phyloP scores from a whole-genome alignment of 2,888 invertebrate genomes.

The Craniophora ligustri region DNA sequence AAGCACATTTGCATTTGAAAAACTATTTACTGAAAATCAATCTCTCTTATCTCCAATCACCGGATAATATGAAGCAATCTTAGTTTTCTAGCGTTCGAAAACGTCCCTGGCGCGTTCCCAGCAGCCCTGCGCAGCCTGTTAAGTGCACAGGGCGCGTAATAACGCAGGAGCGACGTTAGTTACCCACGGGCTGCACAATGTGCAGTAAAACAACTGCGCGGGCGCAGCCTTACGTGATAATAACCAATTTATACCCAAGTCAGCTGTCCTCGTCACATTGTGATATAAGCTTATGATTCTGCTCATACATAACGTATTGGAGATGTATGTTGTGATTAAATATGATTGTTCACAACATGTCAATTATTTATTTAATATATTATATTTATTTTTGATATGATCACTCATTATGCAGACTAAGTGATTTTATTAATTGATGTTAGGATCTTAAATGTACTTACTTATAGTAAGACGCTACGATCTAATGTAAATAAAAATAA shows the following conservation, averaged over 20 bases:
- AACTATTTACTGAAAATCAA: no score
- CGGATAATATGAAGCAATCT: no score
- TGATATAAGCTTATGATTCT: slow-evolving; percentile 31
- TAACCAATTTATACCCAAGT: slow-evolving; percentile 52
- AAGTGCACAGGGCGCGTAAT: slow-evolving; percentile 63
- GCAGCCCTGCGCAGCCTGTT: slow-evolving; percentile 54
- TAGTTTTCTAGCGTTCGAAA: background rate
- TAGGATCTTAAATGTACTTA: no score
- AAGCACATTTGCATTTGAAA: no score
- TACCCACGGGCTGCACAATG: slow-evolving; percentile 57
- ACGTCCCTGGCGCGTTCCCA: background rate
- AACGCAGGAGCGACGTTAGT: slow-evolving; percentile 69
- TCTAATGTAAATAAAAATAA: no score
- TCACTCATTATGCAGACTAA: no score
- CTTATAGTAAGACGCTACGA: no score
- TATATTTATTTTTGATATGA: no score
- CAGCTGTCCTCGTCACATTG: slow-evolving; percentile 48
- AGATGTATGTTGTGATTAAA: slow-evolving; percentile 5
- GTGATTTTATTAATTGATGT: no score
- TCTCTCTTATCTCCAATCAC: no score
- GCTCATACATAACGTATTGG: background rate
- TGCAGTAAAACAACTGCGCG: slow-evolving; percentile 48
- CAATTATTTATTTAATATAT: no score
- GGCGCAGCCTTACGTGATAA: slow-evolving; percentile 55
- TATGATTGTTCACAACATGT: no score